Conservation (phyloP, 2,797 vertebrate genomes). For the Heliangelus exortis region DNA sequence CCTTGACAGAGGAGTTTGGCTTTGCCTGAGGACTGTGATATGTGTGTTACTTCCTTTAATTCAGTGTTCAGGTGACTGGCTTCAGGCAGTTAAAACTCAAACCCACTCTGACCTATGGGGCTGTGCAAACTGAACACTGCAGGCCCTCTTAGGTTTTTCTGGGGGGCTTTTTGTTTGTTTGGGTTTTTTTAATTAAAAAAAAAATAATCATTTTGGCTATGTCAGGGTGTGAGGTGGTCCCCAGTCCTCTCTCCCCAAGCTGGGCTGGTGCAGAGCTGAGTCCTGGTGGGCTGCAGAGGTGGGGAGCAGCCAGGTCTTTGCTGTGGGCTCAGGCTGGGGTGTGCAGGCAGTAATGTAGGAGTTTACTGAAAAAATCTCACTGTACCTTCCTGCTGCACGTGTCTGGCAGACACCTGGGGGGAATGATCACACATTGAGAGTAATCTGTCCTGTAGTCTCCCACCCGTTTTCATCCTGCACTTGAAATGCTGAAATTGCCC, state of each 20-base stretch:
- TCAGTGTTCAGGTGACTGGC: rapidly evolving
- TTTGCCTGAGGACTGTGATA: not conserved
- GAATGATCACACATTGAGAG: not conserved
- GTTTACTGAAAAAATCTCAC: not conserved
- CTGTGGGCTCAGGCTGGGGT: not conserved
- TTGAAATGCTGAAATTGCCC: slow-evolving; percentile 27
- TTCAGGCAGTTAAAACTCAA: not conserved
- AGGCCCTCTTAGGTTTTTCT: no score
- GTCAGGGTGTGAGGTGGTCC: no score
- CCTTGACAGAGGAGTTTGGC: not conserved
- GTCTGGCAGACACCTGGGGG: not conserved
- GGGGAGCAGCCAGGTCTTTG: no score
- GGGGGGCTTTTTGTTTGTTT: not conserved
- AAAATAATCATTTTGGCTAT: not conserved
- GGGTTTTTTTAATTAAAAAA: not conserved
- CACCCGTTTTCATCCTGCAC: not conserved
- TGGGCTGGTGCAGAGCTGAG: not conserved
- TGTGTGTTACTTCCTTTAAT: no score
- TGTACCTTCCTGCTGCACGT: rapidly evolving
- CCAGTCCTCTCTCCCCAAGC: not conserved
- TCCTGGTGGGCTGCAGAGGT: no score
- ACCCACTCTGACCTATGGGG: not conserved
- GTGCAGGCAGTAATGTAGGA: not conserved
- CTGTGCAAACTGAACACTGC: not conserved
- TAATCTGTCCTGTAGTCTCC: not conserved